Evolutionary conservation across 2,113 vertebrate species (phyloP).

Genomic region (Spermophilus dauricus): DNA sequence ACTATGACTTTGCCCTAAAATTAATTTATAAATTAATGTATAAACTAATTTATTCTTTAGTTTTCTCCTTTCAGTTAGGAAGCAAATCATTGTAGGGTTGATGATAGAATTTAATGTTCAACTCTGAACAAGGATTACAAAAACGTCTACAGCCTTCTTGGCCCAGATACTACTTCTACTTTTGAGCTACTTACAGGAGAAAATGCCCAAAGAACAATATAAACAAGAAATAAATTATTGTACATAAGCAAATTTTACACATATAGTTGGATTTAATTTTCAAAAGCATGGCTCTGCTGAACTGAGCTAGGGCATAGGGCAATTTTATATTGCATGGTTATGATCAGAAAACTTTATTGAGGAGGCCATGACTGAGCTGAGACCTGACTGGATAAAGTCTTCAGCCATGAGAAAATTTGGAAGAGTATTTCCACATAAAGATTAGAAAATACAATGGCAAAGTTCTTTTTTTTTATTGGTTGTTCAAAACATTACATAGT

Average conservation of each 20-base stretch:
- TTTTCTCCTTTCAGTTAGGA: slow-evolving; percentile 1
- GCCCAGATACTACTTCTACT: not conserved
- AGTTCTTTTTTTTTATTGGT: too few species aligned
- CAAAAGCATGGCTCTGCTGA: not conserved
- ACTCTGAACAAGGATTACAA: not conserved
- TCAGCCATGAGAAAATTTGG: not conserved
- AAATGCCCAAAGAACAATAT: not conserved
- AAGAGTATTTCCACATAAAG: not conserved
- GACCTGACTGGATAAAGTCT: not conserved
- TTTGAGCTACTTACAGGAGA: not conserved
- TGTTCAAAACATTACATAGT: too few species aligned
- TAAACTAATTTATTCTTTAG: not conserved
- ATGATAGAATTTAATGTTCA: not conserved
- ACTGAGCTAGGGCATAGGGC: not conserved
- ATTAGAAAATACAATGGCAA: not conserved
- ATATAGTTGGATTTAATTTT: not conserved
- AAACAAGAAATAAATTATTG: slow-evolving; percentile 42
- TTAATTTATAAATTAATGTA: too few species aligned
- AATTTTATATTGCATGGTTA: not conserved
- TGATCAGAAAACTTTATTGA: not conserved
- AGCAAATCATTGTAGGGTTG: not conserved
- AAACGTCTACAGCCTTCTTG: not conserved
- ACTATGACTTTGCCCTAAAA: not conserved
- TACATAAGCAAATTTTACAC: not conserved
- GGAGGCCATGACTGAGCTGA: not conserved